Conservation (phyloP, 2,113 vertebrate genomes). For the Cephalophus harveyi region DNA sequence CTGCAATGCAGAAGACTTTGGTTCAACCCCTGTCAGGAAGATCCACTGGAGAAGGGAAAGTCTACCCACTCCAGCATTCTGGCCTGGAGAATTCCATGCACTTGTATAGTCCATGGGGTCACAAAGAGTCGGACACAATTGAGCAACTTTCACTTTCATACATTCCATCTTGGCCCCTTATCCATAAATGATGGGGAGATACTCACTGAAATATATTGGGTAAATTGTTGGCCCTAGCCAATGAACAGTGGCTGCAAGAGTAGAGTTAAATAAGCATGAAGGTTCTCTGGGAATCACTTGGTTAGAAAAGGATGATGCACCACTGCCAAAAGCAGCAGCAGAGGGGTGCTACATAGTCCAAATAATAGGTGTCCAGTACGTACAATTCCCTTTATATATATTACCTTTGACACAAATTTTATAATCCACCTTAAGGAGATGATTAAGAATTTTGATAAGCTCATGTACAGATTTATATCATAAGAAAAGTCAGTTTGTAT, state of each 20-base stretch:
- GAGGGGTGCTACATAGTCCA: neutral
- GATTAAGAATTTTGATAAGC: neutral
- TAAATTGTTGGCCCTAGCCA: neutral
- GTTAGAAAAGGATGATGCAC: neutral
- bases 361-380: accelerated
- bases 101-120: neutral
- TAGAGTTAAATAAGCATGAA: neutral
- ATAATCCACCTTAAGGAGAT: neutral
- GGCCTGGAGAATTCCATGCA: neutral
- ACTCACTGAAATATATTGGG: neutral
- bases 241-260: neutral
- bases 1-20: neutral
- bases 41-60: neutral
- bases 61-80: neutral
- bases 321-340: neutral
- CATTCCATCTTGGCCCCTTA: neutral
- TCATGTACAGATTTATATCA: neutral
- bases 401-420: neutral
- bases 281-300: neutral
- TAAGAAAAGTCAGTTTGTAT: neutral
- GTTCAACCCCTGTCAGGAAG: neutral
- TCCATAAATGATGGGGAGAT: neutral
- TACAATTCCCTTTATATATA: neutral
- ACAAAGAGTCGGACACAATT: neutral
- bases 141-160: neutral